Base-by-base conservation (phyloP, 2,888 invertebrate species). In the Scaptomyza reducta region DNA sequence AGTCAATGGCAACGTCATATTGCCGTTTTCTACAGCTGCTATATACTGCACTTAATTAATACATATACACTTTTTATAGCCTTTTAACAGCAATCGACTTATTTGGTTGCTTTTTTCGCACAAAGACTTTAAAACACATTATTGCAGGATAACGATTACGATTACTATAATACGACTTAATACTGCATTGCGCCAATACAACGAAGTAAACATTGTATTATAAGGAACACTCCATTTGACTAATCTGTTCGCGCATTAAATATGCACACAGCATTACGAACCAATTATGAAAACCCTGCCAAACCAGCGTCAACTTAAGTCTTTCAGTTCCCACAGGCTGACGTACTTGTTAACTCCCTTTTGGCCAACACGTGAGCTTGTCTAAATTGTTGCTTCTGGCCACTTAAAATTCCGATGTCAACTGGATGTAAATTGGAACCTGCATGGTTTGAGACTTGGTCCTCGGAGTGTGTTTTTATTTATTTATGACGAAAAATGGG, bases 401-500 rank as follows among this genome's bases (percentile, higher is more conserved):
- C 33, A 40, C 35, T 2, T 1, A 14, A 35, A 31, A 47, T 31
- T 18, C 0, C 49, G 10, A 33, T 33, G 6, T 10, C 10, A 13
- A 3, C 16, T 18, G n/a, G 33, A n/a, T 6, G n/a, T 6, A 18
- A 49, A 33, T 25, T 25, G 38, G 38, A 35, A 25, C 22, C 11
- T 50, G 50, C 10, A 13, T 31, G 16, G 33, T 25, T 29, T 11
- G 33, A 33, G 42, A 25, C 25, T 18, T 25, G 49, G 1, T 9
- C 2, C 33, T 13, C n/a, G 18, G n/a, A n/a, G 27, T 68, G 40
- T 14, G 49, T 40, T 55, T 50, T 78, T 65, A 81, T 66, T 79
- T 79, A 79, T 79, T 81, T 81, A 79, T 74, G 69, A 49, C 16
- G 55, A 71, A 81, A 79, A 78, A 84, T 84, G 81, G 56, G 71